Base-by-base conservation (phyloP, 92 coral and sea anemone species). In the Meandrina meandrites region DNA sequence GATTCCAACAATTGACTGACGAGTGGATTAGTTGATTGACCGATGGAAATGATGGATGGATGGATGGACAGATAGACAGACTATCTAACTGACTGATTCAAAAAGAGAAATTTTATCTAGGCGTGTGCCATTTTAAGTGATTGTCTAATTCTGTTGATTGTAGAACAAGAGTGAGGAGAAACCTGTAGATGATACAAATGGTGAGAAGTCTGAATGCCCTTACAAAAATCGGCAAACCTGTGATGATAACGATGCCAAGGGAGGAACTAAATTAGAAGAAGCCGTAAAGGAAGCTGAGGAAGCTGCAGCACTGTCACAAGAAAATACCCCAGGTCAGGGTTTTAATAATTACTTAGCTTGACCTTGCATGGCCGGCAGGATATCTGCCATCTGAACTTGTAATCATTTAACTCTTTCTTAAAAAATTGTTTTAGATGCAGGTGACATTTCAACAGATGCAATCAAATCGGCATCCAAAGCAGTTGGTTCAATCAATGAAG, bases 401-500 rank as follows among this genome's bases (percentile, higher is more conserved):
- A 40, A 31, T 78, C 62, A 50, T 17, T 7, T 78, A 27, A 16
- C 17, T 19, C 6, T 40, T 40, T 40, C 45, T 47, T 60, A 0
- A 7, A 0, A 7, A 24, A 48, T 31, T 86, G 19, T 86, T 67
- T 24, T 80, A 71, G 79, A 83, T 67, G 83, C 34, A 60, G 92
- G 93, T 69, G 94, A 93, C 31, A 89, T 94, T n/a, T 94, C 98
- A 50, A 71, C 90, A 76, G 99, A 97, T 79, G 98, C 98, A 21
- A 94, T 97, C 90, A 95, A 86, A 84, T 87, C 89, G 15, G 98
- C 99, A 1, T 96, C 99, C 12, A 81, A 91, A 64, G 92, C 98
- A 45, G 98, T 95, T 48, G 98, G 98, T 9, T 97, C 99, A 51
- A 86, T 95, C 21, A 92, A 92, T 77, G 99, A 97, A 57, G 87